A percentile compares a stretch with the other conserved stretches of the same genome.
phyloP scores from a whole-genome alignment of 2,113 vertebrate genomes.

The Syrrhaptes paradoxus region DNA sequence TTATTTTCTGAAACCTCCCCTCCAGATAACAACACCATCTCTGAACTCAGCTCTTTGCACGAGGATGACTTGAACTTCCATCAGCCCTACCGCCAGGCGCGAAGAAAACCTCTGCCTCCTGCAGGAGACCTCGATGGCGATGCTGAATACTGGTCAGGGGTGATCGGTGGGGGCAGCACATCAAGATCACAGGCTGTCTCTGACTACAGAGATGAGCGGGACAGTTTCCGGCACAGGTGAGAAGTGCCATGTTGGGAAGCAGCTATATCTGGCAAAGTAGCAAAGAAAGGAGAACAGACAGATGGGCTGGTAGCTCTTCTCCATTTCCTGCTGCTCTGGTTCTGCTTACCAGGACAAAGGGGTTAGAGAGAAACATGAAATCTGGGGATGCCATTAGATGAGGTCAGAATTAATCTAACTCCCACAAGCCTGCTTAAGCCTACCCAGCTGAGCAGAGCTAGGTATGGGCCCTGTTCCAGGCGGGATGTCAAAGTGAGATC shows the following conservation, averaged over 20 bases:
- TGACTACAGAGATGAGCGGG: constrained; percentile 76
- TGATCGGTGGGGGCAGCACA: constrained; percentile 59
- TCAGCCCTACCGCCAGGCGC: constrained; percentile 86
- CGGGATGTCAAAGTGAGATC: background rate
- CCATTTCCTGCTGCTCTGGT: background rate
- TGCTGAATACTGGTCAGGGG: constrained; percentile 75
- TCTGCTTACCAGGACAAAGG: background rate
- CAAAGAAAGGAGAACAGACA: background rate
- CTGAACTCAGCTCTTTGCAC: constrained; percentile 95
- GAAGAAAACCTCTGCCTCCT: constrained; percentile 87
- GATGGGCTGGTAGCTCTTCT: background rate
- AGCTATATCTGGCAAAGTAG: background rate
- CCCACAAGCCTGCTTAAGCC: background rate
- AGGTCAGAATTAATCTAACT: background rate
- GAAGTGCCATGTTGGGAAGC: background rate
- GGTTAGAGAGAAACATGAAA: background rate
- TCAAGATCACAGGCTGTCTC: constrained; percentile 75
- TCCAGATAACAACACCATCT: constrained; percentile 90
- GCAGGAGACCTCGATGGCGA: constrained; percentile 81
- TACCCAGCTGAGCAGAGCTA: background rate
- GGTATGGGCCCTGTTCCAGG: background rate
- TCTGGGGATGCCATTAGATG: background rate
- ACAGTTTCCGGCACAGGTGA: constrained; percentile 78
- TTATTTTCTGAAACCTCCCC: background rate
- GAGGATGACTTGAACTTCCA: constrained; percentile 86